Evolutionary conservation across 37 sponge, comb jelly and placozoan species (phyloP).

Genomic region (Spongilla lacustris): DNA sequence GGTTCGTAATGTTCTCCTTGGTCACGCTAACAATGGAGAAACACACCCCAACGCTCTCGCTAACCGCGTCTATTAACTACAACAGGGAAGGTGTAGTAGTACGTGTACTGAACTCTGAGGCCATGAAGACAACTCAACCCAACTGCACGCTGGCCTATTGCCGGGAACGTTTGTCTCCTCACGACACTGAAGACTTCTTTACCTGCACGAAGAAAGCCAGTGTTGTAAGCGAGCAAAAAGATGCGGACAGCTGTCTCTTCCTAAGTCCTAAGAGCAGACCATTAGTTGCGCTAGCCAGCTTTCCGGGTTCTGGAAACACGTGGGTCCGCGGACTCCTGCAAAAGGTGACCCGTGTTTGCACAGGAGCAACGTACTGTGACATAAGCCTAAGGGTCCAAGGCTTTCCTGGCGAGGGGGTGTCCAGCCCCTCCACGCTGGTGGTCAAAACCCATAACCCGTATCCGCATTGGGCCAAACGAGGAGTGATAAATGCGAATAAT

Average conservation of each 20-base stretch:
- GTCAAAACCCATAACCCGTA: constrained; percentile 54
- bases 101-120: neutral
- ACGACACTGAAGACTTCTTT: neutral
- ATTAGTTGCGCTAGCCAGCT: constrained; percentile 55
- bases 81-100: neutral
- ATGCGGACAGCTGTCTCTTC: constrained; percentile 1
- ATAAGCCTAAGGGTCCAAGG: constrained; percentile 15
- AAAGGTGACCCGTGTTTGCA: constrained; percentile 55
- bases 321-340: constrained; percentile 63
- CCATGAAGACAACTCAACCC: neutral
- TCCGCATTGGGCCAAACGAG: constrained; percentile 25
- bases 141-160: neutral
- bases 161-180: neutral
- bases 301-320: constrained; percentile 68
- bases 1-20: neutral
- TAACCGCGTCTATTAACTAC: neutral
- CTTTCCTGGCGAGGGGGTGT: constrained; percentile 44
- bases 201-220: neutral
- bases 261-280: constrained; percentile 14
- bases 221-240: neutral
- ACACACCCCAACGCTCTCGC: no score
- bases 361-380: constrained; percentile 65
- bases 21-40: neutral
- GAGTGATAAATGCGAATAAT: neutral
- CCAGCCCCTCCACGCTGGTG: constrained; percentile 38